Base-by-base conservation (phyloP, 2,888 invertebrate genomes). In the Nasonia oneida region DNA sequence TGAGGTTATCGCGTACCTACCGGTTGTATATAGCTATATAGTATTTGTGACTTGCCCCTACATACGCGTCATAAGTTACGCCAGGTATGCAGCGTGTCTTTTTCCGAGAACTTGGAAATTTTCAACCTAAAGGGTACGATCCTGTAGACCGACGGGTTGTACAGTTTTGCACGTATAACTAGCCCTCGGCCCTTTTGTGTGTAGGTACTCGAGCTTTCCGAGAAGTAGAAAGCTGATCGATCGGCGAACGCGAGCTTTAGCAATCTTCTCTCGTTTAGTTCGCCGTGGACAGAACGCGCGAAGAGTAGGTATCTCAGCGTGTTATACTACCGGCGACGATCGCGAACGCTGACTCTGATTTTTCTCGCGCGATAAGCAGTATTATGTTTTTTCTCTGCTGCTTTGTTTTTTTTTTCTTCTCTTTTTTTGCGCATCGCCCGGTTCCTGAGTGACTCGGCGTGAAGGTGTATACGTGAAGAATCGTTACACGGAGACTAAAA, bases 181-280 rank as follows among this genome's bases (percentile, higher is more conserved):
- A 18, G 61, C 2, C 29, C 29, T 14, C 64, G 42, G 53, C 50
- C 73, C 81, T 73, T 81, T 74, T 39, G 74, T 76, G 23, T 74
- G 0, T 37, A n/a, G 18, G 57, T n/a, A 57, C 12, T n/a, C 18
- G 57, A 6, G 64, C 37, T 78, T 86, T 86, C 86, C 61, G 14
- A 61, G 86, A 86, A 86, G 29, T 82, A 50, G 57, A 84, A 70
- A 78, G 77, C 2, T 57, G 29, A 77, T 73, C 81, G 47, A 78
- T 57, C 75, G 42, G 1, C 39, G 0, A n/a, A 12, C 15, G 76
- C 64, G 47, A 61, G 64, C 64, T 71, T 57, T 47, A 57, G 78
- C 78, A 83, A 73, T 79, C 47, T 64, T 67, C 29, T 67, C 75
- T 53, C 67, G n/a, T 71, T 42, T n/a, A 39, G n/a, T 39, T 39